These are phyloP conservation scores for Cheirogaleus medius DNA, from an alignment of 2,113 vertebrate species.

Conservation along the genomic window DNA sequence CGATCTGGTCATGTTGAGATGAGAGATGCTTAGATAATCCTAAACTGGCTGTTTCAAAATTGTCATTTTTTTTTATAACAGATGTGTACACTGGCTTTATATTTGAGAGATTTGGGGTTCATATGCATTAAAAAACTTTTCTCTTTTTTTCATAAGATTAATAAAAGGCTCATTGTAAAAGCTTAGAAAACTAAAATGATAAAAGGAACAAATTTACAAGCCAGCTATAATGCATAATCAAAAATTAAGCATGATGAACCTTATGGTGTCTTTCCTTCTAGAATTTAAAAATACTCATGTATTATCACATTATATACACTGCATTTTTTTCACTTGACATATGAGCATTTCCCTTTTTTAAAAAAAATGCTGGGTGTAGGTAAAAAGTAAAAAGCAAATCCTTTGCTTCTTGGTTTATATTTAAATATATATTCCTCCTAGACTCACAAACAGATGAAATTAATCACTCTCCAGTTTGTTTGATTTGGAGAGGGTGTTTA, in stretches of 20 bases:
- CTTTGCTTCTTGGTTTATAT: background rate
- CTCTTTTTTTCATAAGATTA: background rate
- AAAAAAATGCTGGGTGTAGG: background rate
- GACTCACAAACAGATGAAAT: background rate
- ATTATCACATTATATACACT: background rate
- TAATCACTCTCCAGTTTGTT: background rate
- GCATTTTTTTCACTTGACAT: background rate
- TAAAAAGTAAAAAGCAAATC: background rate
- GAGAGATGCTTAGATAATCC: background rate
- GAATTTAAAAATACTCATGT: background rate
- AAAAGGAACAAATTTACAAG: constrained; percentile 11
- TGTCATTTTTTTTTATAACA: background rate
- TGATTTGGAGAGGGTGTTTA: constrained; percentile 13
- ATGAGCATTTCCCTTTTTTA: background rate
- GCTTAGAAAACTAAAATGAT: constrained; percentile 6
- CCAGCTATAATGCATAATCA: background rate
- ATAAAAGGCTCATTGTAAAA: background rate
- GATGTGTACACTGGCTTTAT: background rate
- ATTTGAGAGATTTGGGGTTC: background rate
- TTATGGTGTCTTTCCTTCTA: background rate
- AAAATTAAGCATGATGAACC: background rate
- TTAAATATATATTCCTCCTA: background rate
- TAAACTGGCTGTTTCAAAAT: background rate
- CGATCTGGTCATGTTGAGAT: background rate
- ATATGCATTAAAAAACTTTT: background rate